phyloP scores from a whole-genome alignment of 37 sponge, comb jelly and placozoan species.

The Amphimedon queenslandica region DNA sequence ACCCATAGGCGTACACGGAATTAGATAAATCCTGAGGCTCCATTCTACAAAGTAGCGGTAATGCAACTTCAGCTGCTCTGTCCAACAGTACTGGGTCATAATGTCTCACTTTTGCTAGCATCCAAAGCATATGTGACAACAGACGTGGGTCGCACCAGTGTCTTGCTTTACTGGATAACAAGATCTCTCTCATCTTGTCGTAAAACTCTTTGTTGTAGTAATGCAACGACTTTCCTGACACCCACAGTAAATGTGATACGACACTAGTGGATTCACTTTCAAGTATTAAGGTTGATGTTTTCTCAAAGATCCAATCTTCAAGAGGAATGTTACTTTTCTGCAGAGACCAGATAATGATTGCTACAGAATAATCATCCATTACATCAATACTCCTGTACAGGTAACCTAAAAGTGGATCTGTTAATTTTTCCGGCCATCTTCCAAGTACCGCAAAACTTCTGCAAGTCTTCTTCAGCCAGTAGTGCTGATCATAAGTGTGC shows the following conservation, averaged over 20 bases:
- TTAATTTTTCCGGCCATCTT: not conserved
- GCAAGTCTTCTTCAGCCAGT: too few relatives aligned
- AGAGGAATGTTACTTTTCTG: not conserved
- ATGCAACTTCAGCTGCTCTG: constrained; percentile 2
- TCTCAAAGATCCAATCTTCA: not conserved
- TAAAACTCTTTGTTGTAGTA: not conserved
- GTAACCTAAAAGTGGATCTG: not conserved
- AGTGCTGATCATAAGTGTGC: too few relatives aligned
- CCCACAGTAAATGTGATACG: not conserved
- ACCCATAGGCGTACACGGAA: constrained; percentile 28
- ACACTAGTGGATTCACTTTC: not conserved
- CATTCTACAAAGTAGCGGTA: constrained; percentile 6
- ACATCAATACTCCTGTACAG: not conserved
- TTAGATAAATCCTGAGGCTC: constrained; percentile 27
- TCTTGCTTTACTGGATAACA: not conserved
- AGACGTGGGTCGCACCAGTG: constrained; percentile 12
- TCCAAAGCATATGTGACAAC: constrained; percentile 16
- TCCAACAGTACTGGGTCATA: constrained; percentile 24
- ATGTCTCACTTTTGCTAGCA: not conserved
- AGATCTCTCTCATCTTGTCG: not conserved
- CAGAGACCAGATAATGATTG: not conserved
- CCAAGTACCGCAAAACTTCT: not conserved
- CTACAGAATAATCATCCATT: not conserved
- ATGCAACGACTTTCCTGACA: not conserved
- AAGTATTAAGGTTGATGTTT: not conserved